These are phyloP conservation scores for Amblyraja radiata DNA, from an alignment of 2,797 vertebrate genomes.

Conservation along the genomic window DNA sequence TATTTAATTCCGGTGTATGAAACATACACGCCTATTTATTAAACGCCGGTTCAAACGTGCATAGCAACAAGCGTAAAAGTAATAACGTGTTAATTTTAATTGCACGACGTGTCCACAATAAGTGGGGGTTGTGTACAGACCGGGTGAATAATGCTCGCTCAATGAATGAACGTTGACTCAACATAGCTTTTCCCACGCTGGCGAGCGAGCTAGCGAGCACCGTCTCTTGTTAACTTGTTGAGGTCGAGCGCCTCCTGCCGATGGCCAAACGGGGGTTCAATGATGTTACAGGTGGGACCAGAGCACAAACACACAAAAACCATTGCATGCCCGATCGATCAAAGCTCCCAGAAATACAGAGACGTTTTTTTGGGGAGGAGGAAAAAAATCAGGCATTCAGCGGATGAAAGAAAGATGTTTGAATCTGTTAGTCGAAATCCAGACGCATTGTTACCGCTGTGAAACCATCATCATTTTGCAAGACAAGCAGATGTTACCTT, in stretches of 20 bases:
- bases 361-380: constrained; percentile 47
- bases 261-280: background rate
- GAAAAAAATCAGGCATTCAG: background rate
- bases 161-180: constrained; percentile 15
- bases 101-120: constrained; percentile 25
- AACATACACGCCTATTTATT: background rate
- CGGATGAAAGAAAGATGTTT: background rate
- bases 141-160: background rate
- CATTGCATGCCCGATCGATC: constrained; percentile 32
- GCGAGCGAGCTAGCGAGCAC: background rate
- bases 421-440: background rate
- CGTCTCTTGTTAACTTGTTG: background rate
- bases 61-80: constrained; percentile 20
- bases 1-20: background rate
- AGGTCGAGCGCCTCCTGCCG: constrained; percentile 15
- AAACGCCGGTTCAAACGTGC: background rate
- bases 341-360: background rate
- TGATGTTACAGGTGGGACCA: background rate
- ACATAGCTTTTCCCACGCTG: constrained; percentile 26
- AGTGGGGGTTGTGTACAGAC: background rate
- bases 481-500: background rate
- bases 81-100: constrained; percentile 35
- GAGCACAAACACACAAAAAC: constrained; percentile 43
- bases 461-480: constrained; percentile 1
- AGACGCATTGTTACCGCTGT: background rate